Evolutionary conservation across 2,888 invertebrate genomes (phyloP).

Genomic region (Zaprionus bogoriensis): DNA sequence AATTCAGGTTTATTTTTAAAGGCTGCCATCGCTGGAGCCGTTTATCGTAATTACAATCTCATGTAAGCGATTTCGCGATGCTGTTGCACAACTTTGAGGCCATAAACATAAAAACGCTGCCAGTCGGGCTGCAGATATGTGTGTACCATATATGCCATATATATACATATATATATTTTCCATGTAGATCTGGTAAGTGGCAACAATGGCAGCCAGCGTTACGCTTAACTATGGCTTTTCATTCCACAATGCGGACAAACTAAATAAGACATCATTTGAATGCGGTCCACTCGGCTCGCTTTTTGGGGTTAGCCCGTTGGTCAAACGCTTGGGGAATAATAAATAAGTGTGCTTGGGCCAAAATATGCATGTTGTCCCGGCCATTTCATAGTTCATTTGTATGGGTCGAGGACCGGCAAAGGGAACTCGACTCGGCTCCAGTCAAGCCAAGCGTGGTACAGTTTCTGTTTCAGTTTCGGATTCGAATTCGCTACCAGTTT

Average conservation of each 20-base stretch:
- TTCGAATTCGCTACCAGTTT: too few species aligned
- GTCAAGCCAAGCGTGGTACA: constrained; percentile 64
- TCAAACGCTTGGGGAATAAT: constrained; percentile 79
- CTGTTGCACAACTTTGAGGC: constrained; percentile 73
- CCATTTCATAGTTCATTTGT: constrained; percentile 79
- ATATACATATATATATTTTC: constrained; percentile 10
- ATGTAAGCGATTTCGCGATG: constrained; percentile 75
- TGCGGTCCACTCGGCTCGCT: constrained; percentile 53
- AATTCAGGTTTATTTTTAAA: constrained; percentile 58
- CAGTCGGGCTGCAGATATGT: constrained; percentile 28
- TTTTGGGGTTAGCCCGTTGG: constrained; percentile 69
- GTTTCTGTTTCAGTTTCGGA: constrained; percentile 32
- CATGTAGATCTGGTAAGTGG: constrained; percentile 15
- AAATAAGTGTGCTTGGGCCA: constrained; percentile 66
- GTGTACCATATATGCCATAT: too few species aligned
- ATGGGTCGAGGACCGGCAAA: constrained; percentile 22
- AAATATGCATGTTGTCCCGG: constrained; percentile 72
- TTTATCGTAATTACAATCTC: constrained; percentile 79
- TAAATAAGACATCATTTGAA: constrained; percentile 77
- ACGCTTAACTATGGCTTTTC: constrained; percentile 44
- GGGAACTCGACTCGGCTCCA: neutral
- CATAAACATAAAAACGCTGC: constrained; percentile 58
- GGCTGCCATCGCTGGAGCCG: constrained; percentile 53
- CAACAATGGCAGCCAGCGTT: constrained; percentile 23
- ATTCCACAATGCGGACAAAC: constrained; percentile 67